Evolutionary conservation across 2,113 vertebrate genomes (phyloP), one percentile per base, ranked within the genome.

Genomic region (Corythoichthys intestinalis): DNA sequence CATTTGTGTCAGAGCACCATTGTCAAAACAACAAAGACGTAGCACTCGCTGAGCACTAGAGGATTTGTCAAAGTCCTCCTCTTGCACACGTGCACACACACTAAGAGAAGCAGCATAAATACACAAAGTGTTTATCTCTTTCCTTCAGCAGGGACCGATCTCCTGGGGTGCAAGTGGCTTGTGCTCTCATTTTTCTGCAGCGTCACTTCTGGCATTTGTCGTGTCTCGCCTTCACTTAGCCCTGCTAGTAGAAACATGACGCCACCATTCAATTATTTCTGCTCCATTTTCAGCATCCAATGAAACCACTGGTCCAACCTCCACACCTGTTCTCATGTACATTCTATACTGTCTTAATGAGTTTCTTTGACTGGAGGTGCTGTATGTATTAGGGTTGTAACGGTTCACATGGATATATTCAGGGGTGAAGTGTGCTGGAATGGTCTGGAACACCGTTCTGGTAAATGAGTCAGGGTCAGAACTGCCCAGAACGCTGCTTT

Each of bases 11-110:
- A 76, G 75, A 41, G 78, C 78, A 20, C 63, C 66, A 85, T 87
- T 86, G 81, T 87, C 71, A 68, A 69, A 69, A 84, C 87, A 85
- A 90, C 83, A 87, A 86, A 87, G 83, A 85, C 77, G 49, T 65
- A 81, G 79, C 72, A 75, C 74, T 85, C 69, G 78, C 72, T 53
- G 73, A 75, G 75, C 77, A 78, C 75, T 63, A 28, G 74, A 81
- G 73, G 72, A 85, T 87, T 86, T 83, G 71, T 81, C 74, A 73
- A 67, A 79, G 66, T 61, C 67, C 65, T 48, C 71, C 34, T 34
- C 39, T 46, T 37, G 37, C 53, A 37, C 58, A 54, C 66, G 52
- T 60, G 61, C 72, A 72, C n/a, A 56, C 35, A 71, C 12, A 60
- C 15, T 28, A 76, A 66, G 66, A 79, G 70, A 84, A 80, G 71